Evolutionary conservation across 2,888 invertebrate genomes (phyloP).

Genomic region (Drosophila paucipuncta): DNA sequence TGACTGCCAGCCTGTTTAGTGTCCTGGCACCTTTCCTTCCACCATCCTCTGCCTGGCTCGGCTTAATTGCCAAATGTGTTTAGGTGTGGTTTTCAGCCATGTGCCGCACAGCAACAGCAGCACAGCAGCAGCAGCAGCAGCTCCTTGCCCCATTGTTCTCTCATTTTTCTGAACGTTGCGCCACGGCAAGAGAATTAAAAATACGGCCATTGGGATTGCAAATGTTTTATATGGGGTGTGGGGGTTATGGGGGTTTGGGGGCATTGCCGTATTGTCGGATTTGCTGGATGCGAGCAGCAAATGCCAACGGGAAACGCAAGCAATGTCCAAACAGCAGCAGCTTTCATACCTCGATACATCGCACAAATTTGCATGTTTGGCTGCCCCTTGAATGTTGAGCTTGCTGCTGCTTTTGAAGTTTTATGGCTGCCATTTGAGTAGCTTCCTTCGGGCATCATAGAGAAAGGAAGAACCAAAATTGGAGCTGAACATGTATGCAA

Average conservation of each 20-base stretch:
- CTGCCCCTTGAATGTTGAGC: slow-evolving; percentile 52
- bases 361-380: slow-evolving; percentile 71
- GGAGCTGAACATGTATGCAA: background rate
- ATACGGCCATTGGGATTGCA: slow-evolving; percentile 39
- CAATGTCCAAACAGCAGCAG: slow-evolving; percentile 49
- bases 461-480: background rate
- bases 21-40: slow-evolving; percentile 43
- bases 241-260: no score
- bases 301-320: slow-evolving; percentile 9
- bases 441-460: background rate
- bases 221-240: background rate
- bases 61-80: slow-evolving; percentile 81
- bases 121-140: slow-evolving; percentile 31
- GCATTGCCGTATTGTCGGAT: slow-evolving; percentile 1
- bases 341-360: slow-evolving; percentile 53
- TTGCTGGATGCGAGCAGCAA: slow-evolving; percentile 1
- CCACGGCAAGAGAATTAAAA: slow-evolving; percentile 52
- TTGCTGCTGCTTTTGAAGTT: slow-evolving; percentile 66
- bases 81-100: slow-evolving; percentile 79
- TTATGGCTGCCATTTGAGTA: slow-evolving; percentile 71
- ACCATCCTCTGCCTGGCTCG: slow-evolving; percentile 21
- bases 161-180: slow-evolving; percentile 43
- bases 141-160: slow-evolving; percentile 40
- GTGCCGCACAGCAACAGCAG: slow-evolving; percentile 33
- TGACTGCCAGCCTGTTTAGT: slow-evolving; percentile 71